Evolutionary conservation across 2,888 invertebrate species (phyloP), one percentile per base, ranked within the genome.

Genomic region (Xiphydria camelus): DNA sequence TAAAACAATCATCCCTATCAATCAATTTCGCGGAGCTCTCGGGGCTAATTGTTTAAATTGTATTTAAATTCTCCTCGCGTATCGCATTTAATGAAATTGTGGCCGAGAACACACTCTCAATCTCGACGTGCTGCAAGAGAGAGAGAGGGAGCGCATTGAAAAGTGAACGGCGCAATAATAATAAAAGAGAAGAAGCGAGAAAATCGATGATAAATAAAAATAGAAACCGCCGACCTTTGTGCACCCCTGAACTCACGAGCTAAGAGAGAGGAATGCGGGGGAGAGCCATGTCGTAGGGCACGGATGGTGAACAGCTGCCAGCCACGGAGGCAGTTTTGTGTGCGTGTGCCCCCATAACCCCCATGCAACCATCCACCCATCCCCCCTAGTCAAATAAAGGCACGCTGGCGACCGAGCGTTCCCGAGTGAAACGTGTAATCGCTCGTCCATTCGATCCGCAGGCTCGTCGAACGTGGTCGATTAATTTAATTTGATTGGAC

Each of bases 221-320:
- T n/a, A 10, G 25, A 10, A 25, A n/a, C 9, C 7, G 9, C 15
- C 15, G 31, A 10, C 15, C 19, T 42, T 42, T 42, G 35, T 21
- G 26, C 35, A 42, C 20, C 42, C 42, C 42, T 42, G 35, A n/a
- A 20, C 36, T 14, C 26, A 10, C 26, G 10, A 26, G n/a, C n/a
- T n/a, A n/a, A 51, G 51, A 52, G 49, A 48, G 49, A 60, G 67
- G 70, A 68, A 70, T 70, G 68, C 66, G 68, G 68, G 68, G 64
- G 66, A 66, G 65, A 59, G 52, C 43, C 50, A 43, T 57, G 58
- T 26, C 65, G 65, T 62, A 62, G 64, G 64, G 61, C 67, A 65
- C 63, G 66, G 63, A 68, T 70, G 66, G 65, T 55, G 68, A 68
- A 65, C 70, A 70, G 70, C 70, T 71, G 70, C 67, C 57, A 35